Conservation (phyloP, 2,888 invertebrate species). For the Trachelus iudaicus region DNA sequence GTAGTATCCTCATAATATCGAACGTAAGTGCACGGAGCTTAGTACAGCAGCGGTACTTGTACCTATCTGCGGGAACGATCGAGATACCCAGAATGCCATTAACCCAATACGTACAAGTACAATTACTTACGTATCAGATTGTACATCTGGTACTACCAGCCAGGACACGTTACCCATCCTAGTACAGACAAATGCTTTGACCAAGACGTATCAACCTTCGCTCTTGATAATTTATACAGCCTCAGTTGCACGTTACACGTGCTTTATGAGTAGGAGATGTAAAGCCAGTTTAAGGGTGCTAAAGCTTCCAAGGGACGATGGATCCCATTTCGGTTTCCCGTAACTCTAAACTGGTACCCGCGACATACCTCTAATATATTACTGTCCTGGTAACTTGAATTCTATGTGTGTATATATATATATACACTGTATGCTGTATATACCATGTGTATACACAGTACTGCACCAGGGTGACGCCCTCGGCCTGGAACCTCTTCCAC, state of each 20-base stretch:
- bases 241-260: not conserved
- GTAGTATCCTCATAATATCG: not conserved
- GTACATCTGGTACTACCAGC: not conserved
- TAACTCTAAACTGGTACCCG: constrained; percentile 26
- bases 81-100: not conserved
- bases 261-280: constrained; percentile 18
- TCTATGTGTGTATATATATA: not conserved
- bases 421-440: not conserved
- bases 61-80: not conserved
- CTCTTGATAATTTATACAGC: not conserved
- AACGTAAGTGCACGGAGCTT: not conserved
- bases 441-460: not conserved
- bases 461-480: constrained; percentile 4
- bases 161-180: not conserved
- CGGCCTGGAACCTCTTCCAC: constrained; percentile 19
- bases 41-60: not conserved
- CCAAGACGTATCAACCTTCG: not conserved
- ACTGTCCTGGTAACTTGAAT: constrained; percentile 10
- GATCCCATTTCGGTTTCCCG: constrained; percentile 20
- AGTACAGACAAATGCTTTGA: not conserved
- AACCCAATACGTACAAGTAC: not conserved
- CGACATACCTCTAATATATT: constrained; percentile 22
- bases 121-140: not conserved
- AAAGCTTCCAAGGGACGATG: constrained; percentile 21
- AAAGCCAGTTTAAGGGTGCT: constrained; percentile 22